Conservation (phyloP, 1,140 invertebrate genomes). For the Polypedilum vanderplanki region DNA sequence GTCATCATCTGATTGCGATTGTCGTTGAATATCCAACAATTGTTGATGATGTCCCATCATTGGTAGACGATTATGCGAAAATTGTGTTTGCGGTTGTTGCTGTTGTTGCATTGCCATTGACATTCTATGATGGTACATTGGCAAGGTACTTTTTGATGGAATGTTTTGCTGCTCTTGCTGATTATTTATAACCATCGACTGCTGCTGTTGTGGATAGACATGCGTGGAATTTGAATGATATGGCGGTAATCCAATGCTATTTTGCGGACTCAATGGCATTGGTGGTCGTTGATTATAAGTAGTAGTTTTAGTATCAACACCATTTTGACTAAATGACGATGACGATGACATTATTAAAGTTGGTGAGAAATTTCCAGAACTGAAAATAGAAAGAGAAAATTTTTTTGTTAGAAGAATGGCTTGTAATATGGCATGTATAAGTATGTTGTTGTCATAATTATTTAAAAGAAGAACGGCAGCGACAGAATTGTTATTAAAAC, state of each 20-base stretch:
- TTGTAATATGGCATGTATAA: not conserved
- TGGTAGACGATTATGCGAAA: not conserved
- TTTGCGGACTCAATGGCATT: conserved; percentile 2
- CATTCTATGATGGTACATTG: not conserved
- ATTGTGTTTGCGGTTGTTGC: conserved; percentile 16
- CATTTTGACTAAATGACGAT: not conserved
- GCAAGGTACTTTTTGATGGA: not conserved
- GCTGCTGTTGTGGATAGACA: not conserved
- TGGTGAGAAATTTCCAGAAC: not conserved
- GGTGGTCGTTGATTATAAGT: not conserved
- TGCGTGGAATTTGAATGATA: conserved; percentile 18
- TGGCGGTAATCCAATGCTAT: not conserved
- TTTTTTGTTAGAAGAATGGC: no score
- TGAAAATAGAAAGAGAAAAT: no score
- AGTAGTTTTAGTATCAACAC: not conserved
- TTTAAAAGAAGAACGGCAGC: not conserved
- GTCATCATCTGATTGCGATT: conserved; percentile 93
- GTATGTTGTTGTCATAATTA: not conserved
- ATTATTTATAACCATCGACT: not conserved
- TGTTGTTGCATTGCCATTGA: not conserved
- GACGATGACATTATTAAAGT: not conserved
- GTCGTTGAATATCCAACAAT: conserved; percentile 64
- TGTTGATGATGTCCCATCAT: conserved; percentile 44
- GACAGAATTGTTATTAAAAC: conserved; percentile 7
- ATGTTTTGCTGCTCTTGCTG: not conserved